Conservation (phyloP, 2,113 vertebrate genomes). For the mouse (Mus musculus) region GRCm39 chr7:36604501-36605000, state of each 20-base stretch:
- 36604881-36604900: neutral
- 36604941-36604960: neutral
- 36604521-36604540: neutral
- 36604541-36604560: conserved; percentile 57
- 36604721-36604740: neutral
- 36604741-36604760: neutral
- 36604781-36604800: neutral
- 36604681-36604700: neutral
- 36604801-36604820: accelerated
- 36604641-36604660: neutral
- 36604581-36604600: neutral
- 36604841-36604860: no score
- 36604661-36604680: neutral
- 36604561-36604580: neutral
- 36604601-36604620: accelerated
- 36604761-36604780: neutral
- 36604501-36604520: neutral
- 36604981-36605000: neutral
- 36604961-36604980: neutral
- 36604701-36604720: neutral
- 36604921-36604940: neutral
- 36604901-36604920: neutral
- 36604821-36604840: accelerated
- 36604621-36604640: neutral
- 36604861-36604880: neutral